These are phyloP conservation scores for Drosophila paranaensis DNA, from an alignment of 2,888 invertebrate species.

Conservation along the genomic window DNA sequence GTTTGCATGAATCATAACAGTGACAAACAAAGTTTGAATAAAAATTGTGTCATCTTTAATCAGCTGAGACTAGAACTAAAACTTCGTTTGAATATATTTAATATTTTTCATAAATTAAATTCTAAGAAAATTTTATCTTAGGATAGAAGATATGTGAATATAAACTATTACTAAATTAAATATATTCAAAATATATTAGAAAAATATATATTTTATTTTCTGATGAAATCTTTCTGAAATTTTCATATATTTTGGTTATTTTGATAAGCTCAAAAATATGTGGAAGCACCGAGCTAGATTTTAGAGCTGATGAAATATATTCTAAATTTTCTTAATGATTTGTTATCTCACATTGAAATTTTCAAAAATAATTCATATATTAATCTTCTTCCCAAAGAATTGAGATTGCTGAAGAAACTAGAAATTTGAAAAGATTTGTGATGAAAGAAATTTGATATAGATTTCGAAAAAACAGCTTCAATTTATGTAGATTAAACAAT, in stretches of 20 bases:
- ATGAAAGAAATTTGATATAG: not conserved
- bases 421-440: not conserved
- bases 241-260: not conserved
- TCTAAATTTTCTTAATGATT: not conserved
- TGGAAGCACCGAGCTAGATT: not conserved
- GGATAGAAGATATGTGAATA: not conserved
- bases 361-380: not conserved
- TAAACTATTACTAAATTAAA: too few species aligned
- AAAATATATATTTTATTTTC: not conserved
- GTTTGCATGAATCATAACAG: not conserved
- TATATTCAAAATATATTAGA: not conserved
- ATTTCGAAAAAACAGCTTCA: not conserved
- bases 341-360: too few species aligned
- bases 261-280: not conserved
- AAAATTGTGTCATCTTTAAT: not conserved
- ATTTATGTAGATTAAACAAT: not conserved
- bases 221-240: not conserved
- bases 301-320: conserved; percentile 5
- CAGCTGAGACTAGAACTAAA: too few species aligned
- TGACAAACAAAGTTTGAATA: not conserved
- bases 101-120: not conserved
- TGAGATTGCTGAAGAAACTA: not conserved
- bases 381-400: too few species aligned
- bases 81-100: not conserved
- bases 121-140: not conserved